Percentiles rank a stretch among this genome's conserved stretches.
phyloP scores from a whole-genome alignment of 2,797 vertebrate species.

The Lithobates sylvaticus region DNA sequence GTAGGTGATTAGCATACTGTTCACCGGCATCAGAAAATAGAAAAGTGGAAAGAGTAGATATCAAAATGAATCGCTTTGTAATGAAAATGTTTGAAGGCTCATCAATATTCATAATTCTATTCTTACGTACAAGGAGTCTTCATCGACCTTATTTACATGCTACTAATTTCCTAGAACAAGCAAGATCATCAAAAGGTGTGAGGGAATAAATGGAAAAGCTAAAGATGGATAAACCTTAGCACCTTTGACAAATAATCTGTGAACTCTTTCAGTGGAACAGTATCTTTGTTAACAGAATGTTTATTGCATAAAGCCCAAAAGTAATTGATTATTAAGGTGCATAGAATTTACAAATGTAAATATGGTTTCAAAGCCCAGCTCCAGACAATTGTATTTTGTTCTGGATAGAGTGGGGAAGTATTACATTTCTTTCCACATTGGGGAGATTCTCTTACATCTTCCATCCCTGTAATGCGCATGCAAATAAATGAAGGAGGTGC shows the following conservation, averaged over 20 bases:
- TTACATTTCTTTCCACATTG: background rate
- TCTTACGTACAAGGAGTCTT: slow-evolving; percentile 16
- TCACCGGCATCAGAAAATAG: slow-evolving; percentile 34
- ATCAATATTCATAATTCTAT: slow-evolving; percentile 31
- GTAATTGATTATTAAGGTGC: background rate
- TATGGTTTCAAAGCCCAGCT: background rate
- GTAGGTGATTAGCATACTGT: slow-evolving; percentile 30
- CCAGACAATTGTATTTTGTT: too few relatives aligned
- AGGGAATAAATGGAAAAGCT: background rate
- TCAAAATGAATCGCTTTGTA: slow-evolving; percentile 38
- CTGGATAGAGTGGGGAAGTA: background rate
- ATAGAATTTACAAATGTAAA: background rate
- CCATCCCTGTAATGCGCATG: too few relatives aligned
- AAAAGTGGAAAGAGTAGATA: slow-evolving; percentile 27
- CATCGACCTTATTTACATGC: slow-evolving; percentile 25
- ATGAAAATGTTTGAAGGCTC: slow-evolving; percentile 29
- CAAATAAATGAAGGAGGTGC: too few relatives aligned
- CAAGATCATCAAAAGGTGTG: slow-evolving; percentile 10
- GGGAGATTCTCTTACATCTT: too few relatives aligned
- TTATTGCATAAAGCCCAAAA: background rate
- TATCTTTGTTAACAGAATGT: slow-evolving; percentile 1
- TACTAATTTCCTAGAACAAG: slow-evolving; percentile 2
- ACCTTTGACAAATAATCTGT: slow-evolving; percentile 8
- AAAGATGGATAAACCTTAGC: slow-evolving; percentile 1
- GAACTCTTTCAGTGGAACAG: background rate